phyloP scores from a whole-genome alignment of 2,113 vertebrate genomes.

The Seriola aureovittata region DNA sequence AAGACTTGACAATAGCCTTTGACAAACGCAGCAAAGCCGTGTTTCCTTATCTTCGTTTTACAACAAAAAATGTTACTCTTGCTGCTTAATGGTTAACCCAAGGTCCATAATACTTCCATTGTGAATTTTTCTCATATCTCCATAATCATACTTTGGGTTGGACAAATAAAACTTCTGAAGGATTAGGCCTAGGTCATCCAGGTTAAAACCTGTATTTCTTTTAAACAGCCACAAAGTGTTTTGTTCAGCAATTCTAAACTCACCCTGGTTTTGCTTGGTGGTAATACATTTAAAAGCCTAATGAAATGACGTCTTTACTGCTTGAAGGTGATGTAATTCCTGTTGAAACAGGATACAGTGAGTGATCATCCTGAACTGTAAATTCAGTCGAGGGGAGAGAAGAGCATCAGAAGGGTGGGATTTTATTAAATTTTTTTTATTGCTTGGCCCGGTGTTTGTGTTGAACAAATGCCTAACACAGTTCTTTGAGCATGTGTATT shows the following conservation, averaged over 20 bases:
- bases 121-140: neutral
- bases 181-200: neutral
- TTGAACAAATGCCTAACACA: no score
- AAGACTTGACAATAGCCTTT: constrained; percentile 1
- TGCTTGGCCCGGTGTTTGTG: neutral
- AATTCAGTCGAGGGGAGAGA: neutral
- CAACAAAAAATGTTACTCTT: neutral
- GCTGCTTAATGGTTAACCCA: neutral
- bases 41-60: constrained; percentile 21
- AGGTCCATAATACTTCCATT: neutral
- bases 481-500: neutral
- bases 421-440: neutral
- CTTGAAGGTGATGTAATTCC: neutral
- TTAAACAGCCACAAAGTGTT: neutral
- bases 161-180: constrained; percentile 3
- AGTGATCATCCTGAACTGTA: constrained; percentile 7
- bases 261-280: neutral
- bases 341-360: neutral
- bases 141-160: neutral
- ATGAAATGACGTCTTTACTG: constrained; percentile 1
- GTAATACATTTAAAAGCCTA: neutral
- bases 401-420: neutral
- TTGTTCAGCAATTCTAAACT: neutral
- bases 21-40: neutral
- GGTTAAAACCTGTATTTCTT: neutral